Evolutionary conservation across 2,113 vertebrate genomes (phyloP), one percentile per base, ranked within the genome.

Genomic region (Cromileptes altivelis): DNA sequence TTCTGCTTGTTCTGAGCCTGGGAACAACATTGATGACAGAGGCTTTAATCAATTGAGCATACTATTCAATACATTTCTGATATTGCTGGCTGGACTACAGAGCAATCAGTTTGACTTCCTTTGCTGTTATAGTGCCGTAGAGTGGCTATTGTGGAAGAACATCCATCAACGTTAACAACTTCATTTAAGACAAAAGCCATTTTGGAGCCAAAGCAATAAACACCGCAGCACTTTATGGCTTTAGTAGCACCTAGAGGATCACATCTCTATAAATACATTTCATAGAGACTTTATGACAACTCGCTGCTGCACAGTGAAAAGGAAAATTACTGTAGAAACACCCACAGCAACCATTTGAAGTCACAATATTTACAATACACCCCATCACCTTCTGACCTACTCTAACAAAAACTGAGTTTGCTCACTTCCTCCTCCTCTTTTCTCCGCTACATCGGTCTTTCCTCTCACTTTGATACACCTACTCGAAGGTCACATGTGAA

Each of bases 1-100:
- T 98, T 99, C 94, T 97, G 97, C 88, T 97, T 99, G 94, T 99
- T 99, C 93, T 99, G 98, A 80, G 98, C 98, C 98, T 96, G 76
- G 49, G 80, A 75, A 27, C 21, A 82, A 74, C 42, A 81, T 58
- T 13, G 3, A 62, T 0, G 19, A 37, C 19, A 62, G 33, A 27
- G 4, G 25, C n/a, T 45, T 30, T 50, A 50, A 33, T 63, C 7
- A 74, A 49, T 2, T 6, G 12, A 50, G 40, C 33, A 15, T 67
- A 40, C 30, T 60, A 3, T 37, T 67, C 8, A 60, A 13, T 71
- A 60, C 12, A 47, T 69, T 27, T 55, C 13, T 65, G 18, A 68
- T 19, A 69, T 2, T 56, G 4, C 7, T 61, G 45, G 63, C 37
- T 49, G 17, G 19, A 12, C 1, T 33, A 25, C n/a, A 77, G 25